These are phyloP conservation scores for Acipenser transmontanus DNA, from an alignment of 2,797 vertebrate species.

Conservation along the genomic window DNA sequence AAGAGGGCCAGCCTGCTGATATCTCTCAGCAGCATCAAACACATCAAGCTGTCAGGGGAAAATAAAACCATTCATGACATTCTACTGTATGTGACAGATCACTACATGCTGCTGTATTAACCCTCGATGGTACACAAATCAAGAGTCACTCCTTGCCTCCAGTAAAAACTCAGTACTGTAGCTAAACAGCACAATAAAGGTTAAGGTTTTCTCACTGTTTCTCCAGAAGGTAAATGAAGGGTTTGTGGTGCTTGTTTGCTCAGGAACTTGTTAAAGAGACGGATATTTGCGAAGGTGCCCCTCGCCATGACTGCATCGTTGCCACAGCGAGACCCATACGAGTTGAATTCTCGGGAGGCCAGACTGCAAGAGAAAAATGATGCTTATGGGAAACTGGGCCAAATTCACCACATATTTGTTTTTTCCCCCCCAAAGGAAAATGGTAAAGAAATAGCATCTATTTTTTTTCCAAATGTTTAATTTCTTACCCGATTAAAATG, in stretches of 20 bases:
- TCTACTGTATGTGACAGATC: too few species aligned
- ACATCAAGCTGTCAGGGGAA: conserved; percentile 71
- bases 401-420: neutral
- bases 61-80: too few species aligned
- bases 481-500: too few species aligned
- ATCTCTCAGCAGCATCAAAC: conserved; percentile 87
- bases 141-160: too few species aligned
- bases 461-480: too few species aligned
- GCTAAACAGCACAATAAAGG: too few species aligned
- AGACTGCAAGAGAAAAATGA: conserved; percentile 52
- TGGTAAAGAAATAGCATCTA: too few species aligned
- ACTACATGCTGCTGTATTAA: too few species aligned
- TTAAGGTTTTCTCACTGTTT: conserved; percentile 73
- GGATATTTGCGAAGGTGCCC: conserved; percentile 95
- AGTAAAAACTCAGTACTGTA: too few species aligned
- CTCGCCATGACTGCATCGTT: conserved; percentile 92
- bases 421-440: neutral
- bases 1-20: conserved; percentile 70
- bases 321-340: conserved; percentile 89
- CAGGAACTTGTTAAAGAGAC: conserved; percentile 89
- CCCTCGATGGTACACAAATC: too few species aligned
- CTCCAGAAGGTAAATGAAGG: conserved; percentile 77
- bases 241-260: conserved; percentile 88
- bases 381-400: neutral
- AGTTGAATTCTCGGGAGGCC: conserved; percentile 86